Conservation (phyloP, 2,797 vertebrate genomes). For the Thunnus albacares region DNA sequence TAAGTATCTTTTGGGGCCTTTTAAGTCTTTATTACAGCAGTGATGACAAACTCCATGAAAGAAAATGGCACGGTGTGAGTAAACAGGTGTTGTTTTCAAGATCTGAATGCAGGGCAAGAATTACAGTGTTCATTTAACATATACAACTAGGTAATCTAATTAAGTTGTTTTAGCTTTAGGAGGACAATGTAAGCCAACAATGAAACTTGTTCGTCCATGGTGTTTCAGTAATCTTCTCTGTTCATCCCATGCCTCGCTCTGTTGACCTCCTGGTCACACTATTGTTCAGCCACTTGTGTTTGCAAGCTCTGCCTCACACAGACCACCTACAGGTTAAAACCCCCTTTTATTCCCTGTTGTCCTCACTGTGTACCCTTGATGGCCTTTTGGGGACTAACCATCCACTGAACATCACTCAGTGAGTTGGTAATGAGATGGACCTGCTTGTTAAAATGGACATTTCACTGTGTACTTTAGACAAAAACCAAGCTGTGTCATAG, state of each 20-base stretch:
- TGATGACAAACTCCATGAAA: neutral
- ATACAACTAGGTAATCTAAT: neutral
- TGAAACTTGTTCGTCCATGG: conserved; percentile 38
- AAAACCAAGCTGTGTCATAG: neutral
- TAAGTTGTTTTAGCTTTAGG: conserved; percentile 20
- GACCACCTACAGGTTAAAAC: conserved; percentile 66
- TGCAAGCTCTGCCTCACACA: conserved; percentile 23
- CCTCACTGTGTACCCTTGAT: conserved; percentile 26
- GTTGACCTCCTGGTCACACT: conserved; percentile 56
- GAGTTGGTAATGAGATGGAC: neutral
- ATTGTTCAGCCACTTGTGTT: conserved; percentile 65
- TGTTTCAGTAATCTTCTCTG: conserved; percentile 53
- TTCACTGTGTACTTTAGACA: neutral
- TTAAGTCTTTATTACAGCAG: neutral
- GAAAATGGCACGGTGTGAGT: neutral
- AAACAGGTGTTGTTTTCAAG: neutral
- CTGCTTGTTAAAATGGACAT: neutral
- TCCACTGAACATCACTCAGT: conserved; percentile 14
- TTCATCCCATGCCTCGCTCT: conserved; percentile 32
- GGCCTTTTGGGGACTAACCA: conserved; percentile 34
- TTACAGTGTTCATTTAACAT: neutral
- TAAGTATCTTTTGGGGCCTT: neutral
- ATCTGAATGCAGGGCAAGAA: neutral
- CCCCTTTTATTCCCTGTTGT: conserved; percentile 19
- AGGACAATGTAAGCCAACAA: conserved; percentile 46